Conservation (phyloP, 1,140 invertebrate genomes). For the Nasonia longicornis region DNA sequence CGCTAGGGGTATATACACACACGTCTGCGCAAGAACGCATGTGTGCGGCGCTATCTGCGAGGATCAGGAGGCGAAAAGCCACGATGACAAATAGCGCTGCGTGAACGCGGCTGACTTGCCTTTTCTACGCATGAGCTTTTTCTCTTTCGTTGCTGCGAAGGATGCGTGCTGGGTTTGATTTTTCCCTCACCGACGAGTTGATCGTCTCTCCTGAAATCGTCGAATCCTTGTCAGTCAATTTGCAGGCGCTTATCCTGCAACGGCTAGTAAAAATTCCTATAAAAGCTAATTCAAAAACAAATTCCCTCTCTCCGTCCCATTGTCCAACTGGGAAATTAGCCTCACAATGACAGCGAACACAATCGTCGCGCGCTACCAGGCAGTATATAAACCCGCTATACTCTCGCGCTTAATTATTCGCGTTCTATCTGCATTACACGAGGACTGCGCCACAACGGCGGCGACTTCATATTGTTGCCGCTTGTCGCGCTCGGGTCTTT, state of each 20-base stretch:
- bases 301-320: too few species aligned
- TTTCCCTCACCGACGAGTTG: too few species aligned
- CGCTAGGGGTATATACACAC: too few species aligned
- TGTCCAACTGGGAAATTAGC: background rate
- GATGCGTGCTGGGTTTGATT: too few species aligned
- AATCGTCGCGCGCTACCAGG: background rate
- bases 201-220: too few species aligned
- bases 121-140: background rate
- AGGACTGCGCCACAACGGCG: background rate
- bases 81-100: conserved; percentile 35
- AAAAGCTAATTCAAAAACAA: too few species aligned
- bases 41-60: conserved; percentile 27
- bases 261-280: too few species aligned
- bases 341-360: background rate
- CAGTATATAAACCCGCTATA: background rate
- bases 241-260: too few species aligned
- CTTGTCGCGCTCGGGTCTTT: conserved; percentile 6
- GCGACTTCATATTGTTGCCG: background rate
- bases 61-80: conserved; percentile 27
- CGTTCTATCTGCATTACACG: background rate
- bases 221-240: too few species aligned
- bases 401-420: conserved; percentile 11
- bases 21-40: background rate
- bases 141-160: background rate
- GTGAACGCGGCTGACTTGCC: background rate